Conservation (phyloP, 2,113 vertebrate genomes). For the Stigmatopora argus region DNA sequence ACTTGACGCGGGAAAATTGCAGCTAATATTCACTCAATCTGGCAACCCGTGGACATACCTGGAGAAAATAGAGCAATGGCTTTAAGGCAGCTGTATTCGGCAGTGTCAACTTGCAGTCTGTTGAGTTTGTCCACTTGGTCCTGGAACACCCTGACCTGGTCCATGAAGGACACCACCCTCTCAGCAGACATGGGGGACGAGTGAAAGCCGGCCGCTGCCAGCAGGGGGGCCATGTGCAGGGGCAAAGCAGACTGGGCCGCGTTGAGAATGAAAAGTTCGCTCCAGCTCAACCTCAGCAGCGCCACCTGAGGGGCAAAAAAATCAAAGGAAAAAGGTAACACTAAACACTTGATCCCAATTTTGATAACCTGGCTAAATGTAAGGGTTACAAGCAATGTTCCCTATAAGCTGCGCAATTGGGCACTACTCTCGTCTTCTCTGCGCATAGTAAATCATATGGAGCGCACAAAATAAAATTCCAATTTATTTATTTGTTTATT, state of each 20-base stretch:
- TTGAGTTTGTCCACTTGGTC: conserved; percentile 97
- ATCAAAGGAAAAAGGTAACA: too few species aligned
- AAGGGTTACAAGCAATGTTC: too few species aligned
- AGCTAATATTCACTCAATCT: background rate
- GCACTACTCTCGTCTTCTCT: too few species aligned
- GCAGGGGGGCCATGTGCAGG: conserved; percentile 87
- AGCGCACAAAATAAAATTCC: too few species aligned
- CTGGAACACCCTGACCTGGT: conserved; percentile 94
- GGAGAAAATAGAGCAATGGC: conserved; percentile 95
- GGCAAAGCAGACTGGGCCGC: conserved; percentile 92
- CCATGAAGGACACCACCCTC: conserved; percentile 94
- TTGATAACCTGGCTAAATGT: too few species aligned
- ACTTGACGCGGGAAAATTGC: background rate
- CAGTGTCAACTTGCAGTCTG: conserved; percentile 88
- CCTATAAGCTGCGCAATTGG: too few species aligned
- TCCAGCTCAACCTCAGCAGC: conserved; percentile 90
- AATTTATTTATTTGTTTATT: too few species aligned
- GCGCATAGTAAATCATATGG: too few species aligned
- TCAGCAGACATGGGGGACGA: conserved; percentile 92
- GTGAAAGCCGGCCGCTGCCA: conserved; percentile 92
- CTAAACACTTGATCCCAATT: too few species aligned
- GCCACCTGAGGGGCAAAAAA: conserved; percentile 68
- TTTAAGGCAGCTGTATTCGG: conserved; percentile 96
- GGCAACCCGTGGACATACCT: conserved; percentile 61
- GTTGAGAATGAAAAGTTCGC: conserved; percentile 96